Evolutionary conservation across 2,113 vertebrate genomes (phyloP).

Genomic region (Pyrgilauda ruficollis): DNA sequence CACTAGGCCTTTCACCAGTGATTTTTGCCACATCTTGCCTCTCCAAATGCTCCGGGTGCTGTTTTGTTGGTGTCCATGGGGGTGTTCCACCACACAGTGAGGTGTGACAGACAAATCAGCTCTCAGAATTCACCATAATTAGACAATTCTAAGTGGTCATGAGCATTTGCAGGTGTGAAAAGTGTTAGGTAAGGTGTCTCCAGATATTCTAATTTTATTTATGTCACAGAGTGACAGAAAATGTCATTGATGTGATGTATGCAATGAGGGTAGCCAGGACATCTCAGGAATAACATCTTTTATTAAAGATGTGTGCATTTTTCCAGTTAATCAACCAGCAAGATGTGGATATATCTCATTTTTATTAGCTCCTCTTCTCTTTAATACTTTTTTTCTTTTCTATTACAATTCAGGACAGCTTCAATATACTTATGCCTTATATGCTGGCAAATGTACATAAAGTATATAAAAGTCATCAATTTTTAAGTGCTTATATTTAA

Average conservation of each 20-base stretch:
- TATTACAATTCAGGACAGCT: background rate
- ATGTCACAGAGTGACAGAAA: background rate
- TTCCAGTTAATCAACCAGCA: background rate
- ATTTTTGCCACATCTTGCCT: background rate
- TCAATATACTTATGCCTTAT: background rate
- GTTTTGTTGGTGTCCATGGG: background rate
- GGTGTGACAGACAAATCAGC: background rate
- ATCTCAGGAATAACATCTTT: background rate
- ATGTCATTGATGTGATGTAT: background rate
- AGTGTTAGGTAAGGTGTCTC: background rate
- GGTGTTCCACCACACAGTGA: background rate
- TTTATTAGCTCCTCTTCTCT: background rate
- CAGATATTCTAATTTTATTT: background rate
- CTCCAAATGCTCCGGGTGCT: background rate
- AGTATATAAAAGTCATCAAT: background rate
- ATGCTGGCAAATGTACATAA: background rate
- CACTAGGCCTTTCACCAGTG: accelerated
- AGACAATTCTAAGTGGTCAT: background rate
- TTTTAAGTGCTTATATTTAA: background rate
- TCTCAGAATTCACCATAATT: background rate
- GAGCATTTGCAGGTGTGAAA: background rate
- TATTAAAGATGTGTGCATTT: background rate
- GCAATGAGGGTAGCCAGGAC: background rate
- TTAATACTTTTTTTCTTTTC: background rate
- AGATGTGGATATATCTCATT: background rate